Base-by-base conservation (phyloP, 37 sponge, comb jelly and placozoan species). In the Eunapius fragilis region DNA sequence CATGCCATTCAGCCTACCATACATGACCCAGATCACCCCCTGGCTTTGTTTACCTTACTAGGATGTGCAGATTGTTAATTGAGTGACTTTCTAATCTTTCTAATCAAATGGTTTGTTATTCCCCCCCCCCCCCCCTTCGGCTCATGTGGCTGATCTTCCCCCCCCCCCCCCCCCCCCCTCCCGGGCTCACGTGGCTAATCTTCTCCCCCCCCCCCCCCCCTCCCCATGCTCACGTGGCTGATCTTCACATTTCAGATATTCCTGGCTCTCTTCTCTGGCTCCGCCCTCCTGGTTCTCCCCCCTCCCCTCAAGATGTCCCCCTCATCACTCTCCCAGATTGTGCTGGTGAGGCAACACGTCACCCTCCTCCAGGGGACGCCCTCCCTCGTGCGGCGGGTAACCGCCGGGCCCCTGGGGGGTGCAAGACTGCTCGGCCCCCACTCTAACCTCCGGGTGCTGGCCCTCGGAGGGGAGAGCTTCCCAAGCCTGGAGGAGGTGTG, bases 381-480 rank as follows among this genome's bases (percentile, higher is more conserved):
- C 25, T 81, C 94, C 33, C 82, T 93, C 14, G 23, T 93, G 33
- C 69, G 28, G 13, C 72, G 85, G 5, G 48, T 90, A 3, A 27
- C 71, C 0, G 70, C 67, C 25, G 67, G 31, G 11, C 71, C 30
- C 25, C 32, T 90, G 35, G 50, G 75, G 26, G n/a, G n/a, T n/a
- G 47, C 47, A 10, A n/a, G 69, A 3, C 41, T 96, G 24, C 87
- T 93, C 17, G 86, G 87, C 12, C 67, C 67, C 4, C 38, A 24
- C 17, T 92, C 96, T 19, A 33, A 41, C 37, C 70, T 97, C 22
- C 78, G 90, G 37, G 86, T 95, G 41, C 82, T 97, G 26, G 98
- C 98, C 24, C 84, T 97, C 26, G 98, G 98, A 26, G 98, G 98
- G 24, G 98, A 97, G 71, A 30, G 25, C 13, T 97, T 91, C 77